Percentiles rank a stretch among this genome's conserved stretches.
phyloP scores from a whole-genome alignment of 2,797 vertebrate genomes.

The Periophthalmus magnuspinnatus region DNA sequence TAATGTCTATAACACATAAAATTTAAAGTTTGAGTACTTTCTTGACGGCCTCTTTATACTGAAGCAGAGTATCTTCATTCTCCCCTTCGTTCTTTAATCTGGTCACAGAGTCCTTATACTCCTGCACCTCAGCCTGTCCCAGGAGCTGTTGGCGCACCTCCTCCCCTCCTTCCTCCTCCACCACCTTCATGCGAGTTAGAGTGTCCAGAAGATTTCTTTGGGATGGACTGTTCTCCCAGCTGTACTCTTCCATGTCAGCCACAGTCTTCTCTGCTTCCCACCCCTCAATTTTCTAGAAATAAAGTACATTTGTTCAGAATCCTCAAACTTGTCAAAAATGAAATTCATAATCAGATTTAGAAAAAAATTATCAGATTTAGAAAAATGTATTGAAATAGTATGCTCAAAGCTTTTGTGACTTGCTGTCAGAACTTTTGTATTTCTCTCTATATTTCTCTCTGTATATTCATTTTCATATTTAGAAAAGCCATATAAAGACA shows the following conservation, averaged over 20 bases:
- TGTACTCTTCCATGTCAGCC: slow-evolving; percentile 91
- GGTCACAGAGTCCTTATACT: slow-evolving; percentile 81
- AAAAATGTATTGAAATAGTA: neutral
- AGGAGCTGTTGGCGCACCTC: slow-evolving; percentile 79
- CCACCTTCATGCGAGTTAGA: slow-evolving; percentile 73
- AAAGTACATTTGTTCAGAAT: neutral
- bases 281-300: slow-evolving; percentile 86
- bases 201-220: slow-evolving; percentile 82
- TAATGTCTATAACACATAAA: neutral
- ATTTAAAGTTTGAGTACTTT: slow-evolving; percentile 76
- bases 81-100: slow-evolving; percentile 89
- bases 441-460: too few species aligned
- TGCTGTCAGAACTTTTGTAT: too few species aligned
- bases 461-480: too few species aligned
- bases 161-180: slow-evolving; percentile 57
- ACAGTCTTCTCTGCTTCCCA: slow-evolving; percentile 89
- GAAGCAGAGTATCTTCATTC: slow-evolving; percentile 75
- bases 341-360: neutral
- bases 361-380: neutral
- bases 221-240: slow-evolving; percentile 89
- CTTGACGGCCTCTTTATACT: slow-evolving; percentile 91
- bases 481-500: too few species aligned
- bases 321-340: neutral
- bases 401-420: too few species aligned
- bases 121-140: slow-evolving; percentile 74